These are phyloP conservation scores for Helicoverpa armigera DNA, from an alignment of 1,140 invertebrate genomes.

Conservation along the genomic window DNA sequence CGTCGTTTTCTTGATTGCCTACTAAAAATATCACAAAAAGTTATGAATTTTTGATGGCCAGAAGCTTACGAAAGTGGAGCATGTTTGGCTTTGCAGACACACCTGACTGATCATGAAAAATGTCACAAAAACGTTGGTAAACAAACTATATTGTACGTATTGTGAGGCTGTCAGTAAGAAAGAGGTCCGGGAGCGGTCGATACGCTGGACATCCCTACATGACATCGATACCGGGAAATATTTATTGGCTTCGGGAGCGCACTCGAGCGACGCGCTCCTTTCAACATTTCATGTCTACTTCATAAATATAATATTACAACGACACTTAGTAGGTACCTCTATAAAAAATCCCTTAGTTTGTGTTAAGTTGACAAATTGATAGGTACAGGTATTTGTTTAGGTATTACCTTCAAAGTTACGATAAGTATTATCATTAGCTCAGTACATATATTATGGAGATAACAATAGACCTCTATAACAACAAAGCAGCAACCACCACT, in stretches of 20 bases:
- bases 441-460: neutral
- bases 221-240: conserved; percentile 18
- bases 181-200: neutral
- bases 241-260: neutral
- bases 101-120: too few relatives aligned
- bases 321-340: too few relatives aligned
- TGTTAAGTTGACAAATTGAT: neutral
- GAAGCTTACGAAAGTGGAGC: too few relatives aligned
- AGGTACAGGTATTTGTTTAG: neutral
- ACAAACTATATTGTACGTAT: too few relatives aligned
- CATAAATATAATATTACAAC: too few relatives aligned
- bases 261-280: neutral
- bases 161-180: conserved; percentile 3
- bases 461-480: neutral
- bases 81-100: too few relatives aligned
- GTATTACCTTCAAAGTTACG: neutral
- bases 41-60: too few relatives aligned
- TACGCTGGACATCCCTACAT: neutral
- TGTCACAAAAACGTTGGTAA: too few relatives aligned
- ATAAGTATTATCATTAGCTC: neutral
- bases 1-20: too few relatives aligned
- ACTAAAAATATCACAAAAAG: too few relatives aligned
- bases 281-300: neutral
- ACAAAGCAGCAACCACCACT: too few relatives aligned
- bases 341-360: too few relatives aligned